Conservation (phyloP, 2,113 vertebrate genomes). For the Melanocharis versteri region DNA sequence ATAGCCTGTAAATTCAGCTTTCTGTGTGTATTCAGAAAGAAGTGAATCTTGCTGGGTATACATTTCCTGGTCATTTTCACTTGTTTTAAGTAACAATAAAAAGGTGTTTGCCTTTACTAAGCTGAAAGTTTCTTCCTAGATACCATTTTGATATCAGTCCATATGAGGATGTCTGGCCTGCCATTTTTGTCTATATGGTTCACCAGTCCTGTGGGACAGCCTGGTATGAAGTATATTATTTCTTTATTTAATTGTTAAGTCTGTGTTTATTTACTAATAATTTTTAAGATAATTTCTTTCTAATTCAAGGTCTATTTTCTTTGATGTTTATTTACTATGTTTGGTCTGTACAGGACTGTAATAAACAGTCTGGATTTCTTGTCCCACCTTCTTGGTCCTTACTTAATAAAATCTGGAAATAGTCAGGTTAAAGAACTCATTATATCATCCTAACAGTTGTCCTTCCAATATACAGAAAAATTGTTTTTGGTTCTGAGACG, state of each 20-base stretch:
- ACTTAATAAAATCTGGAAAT: not conserved
- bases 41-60: not conserved
- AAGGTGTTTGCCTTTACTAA: not conserved
- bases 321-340: not conserved
- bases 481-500: not conserved
- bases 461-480: not conserved
- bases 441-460: not conserved
- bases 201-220: slow-evolving; percentile 91
- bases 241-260: not conserved
- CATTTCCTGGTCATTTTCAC: not conserved
- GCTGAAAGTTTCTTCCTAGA: slow-evolving; percentile 66
- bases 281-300: not conserved
- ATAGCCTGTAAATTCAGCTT: not conserved
- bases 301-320: not conserved
- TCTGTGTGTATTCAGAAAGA: not conserved
- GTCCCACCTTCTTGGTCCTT: not conserved
- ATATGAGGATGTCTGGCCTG: slow-evolving; percentile 94
- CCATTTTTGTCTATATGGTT: slow-evolving; percentile 96
- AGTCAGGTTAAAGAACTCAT: not conserved
- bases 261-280: not conserved
- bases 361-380: not conserved
- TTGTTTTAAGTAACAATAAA: not conserved
- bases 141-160: slow-evolving; percentile 97
- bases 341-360: not conserved
- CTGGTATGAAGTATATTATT: slow-evolving; percentile 78